Base-by-base conservation (phyloP, 2,797 vertebrate genomes). In the Sebastiscus tertius region DNA sequence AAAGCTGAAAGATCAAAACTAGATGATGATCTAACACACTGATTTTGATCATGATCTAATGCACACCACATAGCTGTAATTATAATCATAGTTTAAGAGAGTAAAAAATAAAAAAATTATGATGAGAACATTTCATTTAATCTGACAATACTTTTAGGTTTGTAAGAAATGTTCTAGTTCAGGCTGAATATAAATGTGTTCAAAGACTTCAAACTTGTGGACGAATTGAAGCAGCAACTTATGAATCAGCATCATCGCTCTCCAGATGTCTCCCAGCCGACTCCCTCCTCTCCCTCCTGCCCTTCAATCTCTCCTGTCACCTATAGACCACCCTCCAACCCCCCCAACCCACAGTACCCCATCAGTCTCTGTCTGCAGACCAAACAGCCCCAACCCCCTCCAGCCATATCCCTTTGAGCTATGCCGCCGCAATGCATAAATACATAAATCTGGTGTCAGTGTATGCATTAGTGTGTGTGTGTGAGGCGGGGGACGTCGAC, bases 381-480 rank as follows among this genome's bases (percentile, higher is more conserved):
- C 78, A 78, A 88, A 81, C 82, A 87, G 54, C 76, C 82, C 71
- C 71, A 63, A n/a, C 83, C 85, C 83, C 89, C 83, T 85, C 70
- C 83, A 88, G 82, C 70, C 79, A 58, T 64, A 79, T 79, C 79
- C 85, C 91, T 95, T 95, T 94, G 87, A 94, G 90, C 75, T 79
- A 55, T 75, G 87, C 92, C 85, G 89, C 81, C 68, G 61, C 73
- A 83, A 87, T 89, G 93, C 89, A 95, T 96, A 94, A 94, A 94
- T 95, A 91, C 93, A 95, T 94, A 93, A 94, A 95, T 95, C 88
- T 92, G 34, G 67, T 85, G 87, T 88, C 86, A 84, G 86, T 66
- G 63, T 70, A 60, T 81, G 75, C 64, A 14, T 85, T 64, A 24
- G 74, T 58, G 59, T 60, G 60, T 77, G 60, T 27, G 18, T 56